Conservation (phyloP, 92 coral and sea anemone species). For the Nematostella vectensis region DNA sequence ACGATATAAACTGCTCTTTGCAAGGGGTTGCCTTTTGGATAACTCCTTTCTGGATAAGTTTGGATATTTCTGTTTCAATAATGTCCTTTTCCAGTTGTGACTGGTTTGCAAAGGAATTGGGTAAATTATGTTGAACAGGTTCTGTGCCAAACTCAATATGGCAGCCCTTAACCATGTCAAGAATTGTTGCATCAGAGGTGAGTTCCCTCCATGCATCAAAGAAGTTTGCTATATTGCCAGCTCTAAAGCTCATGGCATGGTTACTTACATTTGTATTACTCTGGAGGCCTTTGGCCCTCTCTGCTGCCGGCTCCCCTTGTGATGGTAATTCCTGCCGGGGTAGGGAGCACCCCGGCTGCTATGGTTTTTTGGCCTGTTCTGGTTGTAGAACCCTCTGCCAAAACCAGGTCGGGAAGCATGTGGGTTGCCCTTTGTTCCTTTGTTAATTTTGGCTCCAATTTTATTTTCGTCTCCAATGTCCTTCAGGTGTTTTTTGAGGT, state of each 20-base stretch:
- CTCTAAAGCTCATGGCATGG: constrained; percentile 12
- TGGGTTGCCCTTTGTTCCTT: background rate
- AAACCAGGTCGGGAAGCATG: background rate
- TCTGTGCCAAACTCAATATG: constrained; percentile 16
- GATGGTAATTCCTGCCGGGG: constrained; percentile 8
- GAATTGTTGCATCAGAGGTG: constrained; percentile 9
- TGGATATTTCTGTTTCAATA: constrained; percentile 1
- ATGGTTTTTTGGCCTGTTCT: constrained; percentile 2
- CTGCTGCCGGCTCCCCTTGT: constrained; percentile 8
- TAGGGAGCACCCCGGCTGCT: constrained; percentile 1
- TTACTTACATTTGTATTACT: background rate
- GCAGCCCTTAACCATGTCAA: constrained; percentile 10
- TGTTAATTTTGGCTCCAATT: constrained; percentile 43
- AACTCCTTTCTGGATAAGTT: constrained; percentile 31
- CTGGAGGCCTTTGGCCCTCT: constrained; percentile 2
- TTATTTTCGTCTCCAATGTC: constrained; percentile 43
- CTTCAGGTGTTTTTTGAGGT: constrained; percentile 35
- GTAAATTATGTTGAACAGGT: constrained; percentile 8
- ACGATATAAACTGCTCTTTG: constrained; percentile 12
- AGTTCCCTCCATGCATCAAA: constrained; percentile 2
- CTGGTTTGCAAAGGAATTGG: background rate
- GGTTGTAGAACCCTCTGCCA: background rate
- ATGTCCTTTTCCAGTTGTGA: background rate
- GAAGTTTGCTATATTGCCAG: constrained; percentile 8
- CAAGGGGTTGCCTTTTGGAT: constrained; percentile 10